These are phyloP conservation scores for Embidobia sp. DNA, from an alignment of 2,888 invertebrate genomes.

Conservation along the genomic window DNA sequence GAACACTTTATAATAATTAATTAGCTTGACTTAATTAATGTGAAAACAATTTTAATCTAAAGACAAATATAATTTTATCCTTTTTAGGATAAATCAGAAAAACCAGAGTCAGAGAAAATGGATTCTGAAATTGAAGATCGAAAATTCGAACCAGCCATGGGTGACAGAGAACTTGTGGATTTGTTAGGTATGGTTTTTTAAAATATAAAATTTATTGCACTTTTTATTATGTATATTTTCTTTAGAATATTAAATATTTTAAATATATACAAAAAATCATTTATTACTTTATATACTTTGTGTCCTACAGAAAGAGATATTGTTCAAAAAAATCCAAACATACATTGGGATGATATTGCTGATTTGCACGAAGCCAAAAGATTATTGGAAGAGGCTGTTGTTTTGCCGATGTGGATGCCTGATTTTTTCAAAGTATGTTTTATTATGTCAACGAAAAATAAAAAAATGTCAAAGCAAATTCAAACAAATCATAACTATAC, in stretches of 20 bases:
- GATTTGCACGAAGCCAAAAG: slow-evolving; percentile 94
- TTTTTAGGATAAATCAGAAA: slow-evolving; percentile 84
- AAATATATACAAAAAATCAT: no score
- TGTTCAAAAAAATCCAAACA: slow-evolving; percentile 97
- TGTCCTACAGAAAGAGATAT: slow-evolving; percentile 90
- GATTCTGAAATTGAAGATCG: slow-evolving; percentile 87
- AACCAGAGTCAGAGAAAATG: slow-evolving; percentile 86
- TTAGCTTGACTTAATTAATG: no score
- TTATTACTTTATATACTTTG: not conserved
- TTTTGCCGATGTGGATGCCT: slow-evolving; percentile 98
- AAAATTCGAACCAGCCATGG: slow-evolving; percentile 91
- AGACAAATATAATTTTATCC: not conserved
- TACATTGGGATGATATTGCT: slow-evolving; percentile 97
- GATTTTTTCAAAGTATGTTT: slow-evolving; percentile 95
- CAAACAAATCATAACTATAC: no score
- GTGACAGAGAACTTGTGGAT: slow-evolving; percentile 96
- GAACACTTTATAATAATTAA: no score
- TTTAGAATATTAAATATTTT: not conserved
- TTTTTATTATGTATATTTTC: no score
- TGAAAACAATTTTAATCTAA: no score
- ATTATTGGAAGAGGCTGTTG: slow-evolving; percentile 97
- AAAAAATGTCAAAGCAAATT: no score
- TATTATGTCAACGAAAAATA: no score
- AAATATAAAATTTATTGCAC: no score
- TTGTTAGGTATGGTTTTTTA: slow-evolving; percentile 86